These are phyloP conservation scores for Scaptomyza hsui DNA, from an alignment of 1,140 invertebrate genomes.

Conservation along the genomic window DNA sequence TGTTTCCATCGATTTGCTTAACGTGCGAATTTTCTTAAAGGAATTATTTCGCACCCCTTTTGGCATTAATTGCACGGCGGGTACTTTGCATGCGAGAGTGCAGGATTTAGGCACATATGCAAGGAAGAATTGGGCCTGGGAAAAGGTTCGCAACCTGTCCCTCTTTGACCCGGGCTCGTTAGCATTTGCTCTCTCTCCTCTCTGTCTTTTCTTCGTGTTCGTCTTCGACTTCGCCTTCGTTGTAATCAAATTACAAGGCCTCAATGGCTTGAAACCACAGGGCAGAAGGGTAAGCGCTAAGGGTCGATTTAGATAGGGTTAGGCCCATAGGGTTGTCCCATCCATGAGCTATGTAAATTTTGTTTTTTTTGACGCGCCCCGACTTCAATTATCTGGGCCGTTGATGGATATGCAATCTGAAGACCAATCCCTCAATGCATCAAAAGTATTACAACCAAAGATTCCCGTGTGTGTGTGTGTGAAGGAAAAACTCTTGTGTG, in stretches of 20 bases:
- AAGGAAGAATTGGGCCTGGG: slow-evolving; percentile 43
- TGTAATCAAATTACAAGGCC: slow-evolving; percentile 74
- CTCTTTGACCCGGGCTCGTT: slow-evolving; percentile 39
- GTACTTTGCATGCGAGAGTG: slow-evolving; percentile 36
- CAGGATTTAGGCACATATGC: slow-evolving; percentile 2
- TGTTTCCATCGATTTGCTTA: slow-evolving; percentile 14
- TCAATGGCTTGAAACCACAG: slow-evolving; percentile 47
- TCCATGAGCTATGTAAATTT: slow-evolving; percentile 57
- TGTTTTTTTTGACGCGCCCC: slow-evolving; percentile 56
- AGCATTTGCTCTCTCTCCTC: slow-evolving; percentile 14
- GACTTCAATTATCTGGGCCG: slow-evolving; percentile 66
- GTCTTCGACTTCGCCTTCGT: slow-evolving; percentile 24
- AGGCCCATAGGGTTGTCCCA: not conserved
- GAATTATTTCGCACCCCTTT: slow-evolving; percentile 28
- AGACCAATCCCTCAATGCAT: slow-evolving; percentile 50
- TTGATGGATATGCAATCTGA: slow-evolving; percentile 54
- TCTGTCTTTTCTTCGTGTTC: slow-evolving; percentile 21
- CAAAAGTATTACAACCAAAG: slow-evolving; percentile 39
- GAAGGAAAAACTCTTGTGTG: slow-evolving; percentile 42
- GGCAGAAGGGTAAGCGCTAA: slow-evolving; percentile 24
- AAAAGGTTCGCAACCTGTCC: slow-evolving; percentile 49
- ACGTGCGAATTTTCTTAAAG: slow-evolving; percentile 47
- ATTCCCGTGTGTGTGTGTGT: slow-evolving; percentile 25
- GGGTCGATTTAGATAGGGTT: slow-evolving; percentile 18
- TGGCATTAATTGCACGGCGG: slow-evolving; percentile 36